These are phyloP conservation scores for Miichthys miiuy DNA, from an alignment of 2,797 vertebrate species.

Conservation along the genomic window DNA sequence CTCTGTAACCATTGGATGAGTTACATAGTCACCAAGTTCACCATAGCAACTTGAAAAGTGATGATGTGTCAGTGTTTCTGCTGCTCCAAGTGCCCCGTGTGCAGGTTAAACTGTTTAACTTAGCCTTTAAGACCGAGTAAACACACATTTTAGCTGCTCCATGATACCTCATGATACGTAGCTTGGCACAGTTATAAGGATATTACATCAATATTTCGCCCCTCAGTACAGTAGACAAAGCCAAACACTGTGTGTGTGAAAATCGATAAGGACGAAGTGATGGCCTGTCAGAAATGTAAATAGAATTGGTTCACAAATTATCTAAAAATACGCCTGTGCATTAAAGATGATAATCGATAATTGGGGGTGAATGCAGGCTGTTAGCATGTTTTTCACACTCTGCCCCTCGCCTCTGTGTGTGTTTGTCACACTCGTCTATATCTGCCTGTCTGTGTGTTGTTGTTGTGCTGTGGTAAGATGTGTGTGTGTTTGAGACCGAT, in stretches of 20 bases:
- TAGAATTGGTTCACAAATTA: conserved; percentile 23
- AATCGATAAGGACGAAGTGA: background rate
- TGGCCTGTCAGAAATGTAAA: conserved; percentile 23
- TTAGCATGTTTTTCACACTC: conserved; percentile 41
- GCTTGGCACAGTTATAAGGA: background rate
- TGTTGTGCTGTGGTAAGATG: conserved; percentile 20
- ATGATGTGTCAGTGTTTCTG: background rate
- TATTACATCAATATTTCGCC: background rate
- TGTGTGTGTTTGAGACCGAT: background rate
- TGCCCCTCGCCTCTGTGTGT: background rate
- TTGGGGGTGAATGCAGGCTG: conserved; percentile 1
- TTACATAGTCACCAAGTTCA: background rate
- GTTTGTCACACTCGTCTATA: conserved; percentile 37
- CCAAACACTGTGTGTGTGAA: background rate
- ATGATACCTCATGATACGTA: background rate
- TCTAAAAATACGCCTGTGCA: conserved; percentile 29
- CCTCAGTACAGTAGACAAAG: background rate
- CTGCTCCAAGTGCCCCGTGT: background rate
- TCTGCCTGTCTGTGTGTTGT: conserved; percentile 26
- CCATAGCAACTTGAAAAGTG: background rate
- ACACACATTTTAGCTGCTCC: background rate
- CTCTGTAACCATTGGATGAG: background rate
- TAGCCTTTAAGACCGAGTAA: background rate
- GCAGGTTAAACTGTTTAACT: background rate
- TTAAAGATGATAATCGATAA: conserved; percentile 34